Conservation (phyloP, 2,113 vertebrate species). For the Silurus meridionalis region DNA sequence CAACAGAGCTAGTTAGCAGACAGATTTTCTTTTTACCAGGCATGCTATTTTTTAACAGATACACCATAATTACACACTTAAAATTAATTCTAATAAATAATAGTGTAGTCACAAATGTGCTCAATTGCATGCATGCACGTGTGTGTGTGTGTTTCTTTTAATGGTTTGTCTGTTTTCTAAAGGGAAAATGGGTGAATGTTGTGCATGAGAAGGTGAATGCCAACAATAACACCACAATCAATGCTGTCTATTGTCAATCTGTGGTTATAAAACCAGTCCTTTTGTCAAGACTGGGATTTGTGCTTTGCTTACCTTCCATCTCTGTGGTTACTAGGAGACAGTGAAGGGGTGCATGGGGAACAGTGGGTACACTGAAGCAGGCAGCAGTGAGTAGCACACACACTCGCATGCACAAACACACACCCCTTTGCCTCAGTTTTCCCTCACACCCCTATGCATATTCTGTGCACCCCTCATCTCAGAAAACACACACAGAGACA, state of each 20-base stretch:
- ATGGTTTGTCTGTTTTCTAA: background rate
- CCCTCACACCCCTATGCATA: background rate
- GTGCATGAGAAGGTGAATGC: slow-evolving; percentile 7
- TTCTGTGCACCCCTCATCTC: background rate
- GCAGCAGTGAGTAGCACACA: slow-evolving; percentile 49
- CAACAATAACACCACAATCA: slow-evolving; percentile 10
- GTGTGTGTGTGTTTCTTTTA: background rate
- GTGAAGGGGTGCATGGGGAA: slow-evolving; percentile 49
- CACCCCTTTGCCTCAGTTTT: background rate
- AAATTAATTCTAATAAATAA: background rate
- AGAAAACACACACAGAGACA: slow-evolving; percentile 25
- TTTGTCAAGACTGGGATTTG: slow-evolving; percentile 38
- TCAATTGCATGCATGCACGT: background rate
- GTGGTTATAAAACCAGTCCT: slow-evolving; percentile 14
- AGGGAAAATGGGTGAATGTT: background rate
- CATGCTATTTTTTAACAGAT: background rate
- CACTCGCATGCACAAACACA: background rate
- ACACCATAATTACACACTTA: background rate
- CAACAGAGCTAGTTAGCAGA: background rate
- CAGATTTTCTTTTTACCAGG: background rate
- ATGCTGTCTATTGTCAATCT: slow-evolving; percentile 9
- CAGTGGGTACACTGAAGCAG: slow-evolving; percentile 53
- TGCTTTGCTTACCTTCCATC: slow-evolving; percentile 45
- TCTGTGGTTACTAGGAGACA: slow-evolving; percentile 57
- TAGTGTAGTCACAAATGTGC: background rate